Evolutionary conservation across 2,888 invertebrate genomes (phyloP), one percentile per base, ranked within the genome.

Genomic region (Steinernema scapterisci): DNA sequence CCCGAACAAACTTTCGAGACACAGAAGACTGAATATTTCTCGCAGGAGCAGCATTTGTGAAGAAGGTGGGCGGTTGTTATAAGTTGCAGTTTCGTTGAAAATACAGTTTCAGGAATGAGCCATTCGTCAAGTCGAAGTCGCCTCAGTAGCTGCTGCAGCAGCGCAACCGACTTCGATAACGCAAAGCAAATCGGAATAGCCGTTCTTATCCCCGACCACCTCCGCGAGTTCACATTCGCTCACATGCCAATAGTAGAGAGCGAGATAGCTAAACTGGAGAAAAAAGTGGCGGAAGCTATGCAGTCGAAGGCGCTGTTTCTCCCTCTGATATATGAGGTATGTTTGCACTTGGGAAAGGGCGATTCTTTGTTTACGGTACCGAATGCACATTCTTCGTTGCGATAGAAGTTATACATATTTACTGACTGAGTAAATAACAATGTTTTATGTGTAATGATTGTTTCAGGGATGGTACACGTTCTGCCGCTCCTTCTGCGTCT

Each of bases 201-300:
- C 11, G 54, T 80, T 5, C 11, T 80, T 21, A 73, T 80, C 45
- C 71, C 74, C 9, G 56, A 54, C 25, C 56, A 72, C 52, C 74
- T 75, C 25, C 54, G 75, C 70, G 56, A 72, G 38, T 81, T 81
- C 71, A 31, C 82, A 19, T 78, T 83, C 45, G 75, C 82, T 74
- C 85, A 85, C 77, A 85, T 85, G 74, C 81, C 84, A 11, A 76
- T 86, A 27, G 77, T 85, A 52, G 85, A 85, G 71, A 72, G 76
- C 7, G 85, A 85, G 70, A 77, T 85, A 75, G 48, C 75, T 19
- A 73, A 80, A 11, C 74, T 85, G 72, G 82, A 84, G 31, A 16
- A 76, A 7, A 73, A 81, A 38, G 79, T 85, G 27, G 70, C 73
- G 31, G 76, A 63, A 13, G 82, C 82, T 7, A 77, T 81, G 9